Conservation (phyloP, 2,797 vertebrate species). For the Vultur gryphus region DNA sequence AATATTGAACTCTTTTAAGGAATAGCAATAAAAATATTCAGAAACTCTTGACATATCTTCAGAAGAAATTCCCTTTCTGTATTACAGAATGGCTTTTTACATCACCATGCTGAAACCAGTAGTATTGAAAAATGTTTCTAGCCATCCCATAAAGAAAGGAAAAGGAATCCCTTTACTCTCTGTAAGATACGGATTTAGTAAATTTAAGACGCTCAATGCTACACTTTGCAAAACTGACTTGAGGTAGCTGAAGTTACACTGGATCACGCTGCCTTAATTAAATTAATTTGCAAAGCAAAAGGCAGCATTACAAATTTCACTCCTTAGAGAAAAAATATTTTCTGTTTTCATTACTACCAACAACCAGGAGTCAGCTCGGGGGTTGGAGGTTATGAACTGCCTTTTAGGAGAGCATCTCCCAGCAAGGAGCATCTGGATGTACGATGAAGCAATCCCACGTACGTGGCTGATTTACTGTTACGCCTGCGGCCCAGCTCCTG, state of each 20-base stretch:
- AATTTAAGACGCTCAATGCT: not conserved
- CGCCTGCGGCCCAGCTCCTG: accelerated
- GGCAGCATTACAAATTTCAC: not conserved
- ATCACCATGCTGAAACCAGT: not conserved
- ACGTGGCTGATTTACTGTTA: not conserved
- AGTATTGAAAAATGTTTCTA: not conserved
- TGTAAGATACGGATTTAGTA: not conserved
- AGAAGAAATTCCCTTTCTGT: not conserved
- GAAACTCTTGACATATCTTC: not conserved
- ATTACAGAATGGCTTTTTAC: not conserved
- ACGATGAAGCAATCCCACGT: accelerated
- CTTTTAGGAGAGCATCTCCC: not conserved
- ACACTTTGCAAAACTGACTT: not conserved
- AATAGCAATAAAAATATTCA: not conserved
- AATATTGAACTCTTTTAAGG: not conserved
- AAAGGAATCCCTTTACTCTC: not conserved
- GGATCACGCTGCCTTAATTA: not conserved
- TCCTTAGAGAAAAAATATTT: not conserved
- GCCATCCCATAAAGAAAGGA: not conserved
- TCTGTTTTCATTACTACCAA: not conserved
- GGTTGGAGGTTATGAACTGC: not conserved
- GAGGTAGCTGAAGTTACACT: not conserved
- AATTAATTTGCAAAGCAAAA: not conserved
- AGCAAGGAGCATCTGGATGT: not conserved
- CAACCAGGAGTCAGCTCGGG: not conserved